Evolutionary conservation across 2,113 vertebrate species (phyloP).

Genomic region (Pteropus alecto): DNA sequence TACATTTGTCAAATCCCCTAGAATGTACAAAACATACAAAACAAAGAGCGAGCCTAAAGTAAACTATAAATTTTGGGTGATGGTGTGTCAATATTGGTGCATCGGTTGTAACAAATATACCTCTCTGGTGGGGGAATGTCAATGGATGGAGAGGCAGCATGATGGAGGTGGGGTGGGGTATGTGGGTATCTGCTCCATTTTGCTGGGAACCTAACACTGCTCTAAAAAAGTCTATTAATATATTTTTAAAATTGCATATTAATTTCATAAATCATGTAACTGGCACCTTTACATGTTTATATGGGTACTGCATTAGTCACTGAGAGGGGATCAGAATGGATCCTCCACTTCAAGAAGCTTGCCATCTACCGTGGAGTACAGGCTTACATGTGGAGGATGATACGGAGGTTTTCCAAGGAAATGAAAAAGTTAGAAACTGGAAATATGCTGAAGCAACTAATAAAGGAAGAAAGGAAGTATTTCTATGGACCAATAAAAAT

Average conservation of each 20-base stretch:
- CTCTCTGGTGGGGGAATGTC: not conserved
- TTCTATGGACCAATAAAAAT: not conserved
- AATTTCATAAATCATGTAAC: not conserved
- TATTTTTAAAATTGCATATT: not conserved
- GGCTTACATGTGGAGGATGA: not conserved
- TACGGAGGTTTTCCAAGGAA: not conserved
- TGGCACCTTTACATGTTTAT: not conserved
- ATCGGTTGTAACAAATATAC: not conserved
- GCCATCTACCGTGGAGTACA: accelerated
- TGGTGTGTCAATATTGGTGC: accelerated
- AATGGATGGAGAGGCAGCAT: not conserved
- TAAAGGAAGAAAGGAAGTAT: not conserved
- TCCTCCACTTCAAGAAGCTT: not conserved
- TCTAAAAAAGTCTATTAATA: not conserved
- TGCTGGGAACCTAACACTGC: not conserved
- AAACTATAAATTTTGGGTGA: not conserved
- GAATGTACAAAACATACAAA: not conserved
- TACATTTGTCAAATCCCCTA: not conserved
- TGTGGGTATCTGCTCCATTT: not conserved
- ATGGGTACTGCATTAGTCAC: not conserved
- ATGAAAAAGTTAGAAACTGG: not conserved
- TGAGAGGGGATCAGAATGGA: too few species aligned
- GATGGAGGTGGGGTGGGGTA: accelerated
- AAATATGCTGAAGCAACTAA: not conserved
- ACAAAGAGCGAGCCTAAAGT: too few species aligned